Evolutionary conservation across 2,113 vertebrate genomes (phyloP), one percentile per base, ranked within the genome.

Genomic region (Ophthalmolycus amberensis): DNA sequence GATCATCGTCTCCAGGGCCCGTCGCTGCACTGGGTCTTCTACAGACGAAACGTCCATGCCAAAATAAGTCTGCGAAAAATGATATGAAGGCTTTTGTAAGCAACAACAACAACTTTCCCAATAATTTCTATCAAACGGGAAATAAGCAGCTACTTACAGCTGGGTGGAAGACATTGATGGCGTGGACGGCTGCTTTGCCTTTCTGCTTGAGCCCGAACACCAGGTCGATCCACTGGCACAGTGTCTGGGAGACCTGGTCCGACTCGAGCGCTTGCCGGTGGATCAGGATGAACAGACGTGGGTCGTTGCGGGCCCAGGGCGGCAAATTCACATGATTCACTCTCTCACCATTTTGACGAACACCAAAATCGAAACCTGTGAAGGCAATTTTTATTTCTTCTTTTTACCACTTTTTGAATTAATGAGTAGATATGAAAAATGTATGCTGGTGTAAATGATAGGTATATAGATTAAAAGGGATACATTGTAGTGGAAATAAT

Each of bases 191-290:
- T 40, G 98, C 96, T 90, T 97, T 99, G 89, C 98, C 98, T 92
- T 99, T 99, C 89, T 99, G 98, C 88, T 99, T 99, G 81, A 98
- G 96, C 25, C 98, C 98, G 15, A 99, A 99, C 82, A 99, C 98
- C 84, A 99, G 90, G 94, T 99, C 98, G 71, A 99, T 98, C 98
- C 98, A 99, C 88, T 99, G 97, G 90, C 98, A 98, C 82, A 99
- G 96, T 1, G 95, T 98, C 94, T 99, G 98, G 52, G 98, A 99
- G 75, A 99, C 97, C 5, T 97, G 96, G 60, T 99, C 98, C 8
- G 98, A 99, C 87, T 99, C 98, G 37, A 99, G 95, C 10, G 98
- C 97, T 91, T 99, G 98, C 34, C 98, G 97, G 85, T 99, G 97
- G 85, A 99, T 98, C 82, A 99, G 90, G 91, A 99, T 96, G 88